Conservation (phyloP, 2,888 invertebrate species). For the Anorthoa munda region DNA sequence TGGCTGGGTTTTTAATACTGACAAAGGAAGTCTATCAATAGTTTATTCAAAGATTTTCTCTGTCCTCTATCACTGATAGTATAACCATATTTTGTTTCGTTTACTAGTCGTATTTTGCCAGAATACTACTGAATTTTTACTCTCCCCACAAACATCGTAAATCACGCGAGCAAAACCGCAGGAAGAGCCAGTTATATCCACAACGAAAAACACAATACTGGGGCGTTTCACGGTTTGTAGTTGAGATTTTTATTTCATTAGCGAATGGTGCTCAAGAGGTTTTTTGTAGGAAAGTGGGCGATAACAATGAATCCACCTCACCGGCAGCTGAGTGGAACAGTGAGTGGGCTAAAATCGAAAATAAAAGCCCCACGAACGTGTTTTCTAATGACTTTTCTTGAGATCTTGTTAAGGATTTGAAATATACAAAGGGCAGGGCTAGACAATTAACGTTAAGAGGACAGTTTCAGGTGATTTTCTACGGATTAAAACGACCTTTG, state of each 20-base stretch:
- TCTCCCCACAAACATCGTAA: constrained; percentile 57
- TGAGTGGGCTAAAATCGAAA: constrained; percentile 59
- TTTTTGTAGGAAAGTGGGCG: constrained; percentile 56
- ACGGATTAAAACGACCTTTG: constrained; percentile 28
- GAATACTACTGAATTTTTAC: constrained; percentile 52
- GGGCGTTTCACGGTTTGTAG: constrained; percentile 50
- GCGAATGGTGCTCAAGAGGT: constrained; percentile 51
- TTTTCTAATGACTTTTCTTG: constrained; percentile 60
- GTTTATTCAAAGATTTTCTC: not conserved
- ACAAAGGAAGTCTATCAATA: not conserved
- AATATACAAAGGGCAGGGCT: constrained; percentile 46
- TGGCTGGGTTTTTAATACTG: no score
- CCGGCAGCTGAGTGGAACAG: constrained; percentile 45
- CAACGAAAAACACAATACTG: constrained; percentile 59
- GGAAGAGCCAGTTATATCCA: constrained; percentile 57
- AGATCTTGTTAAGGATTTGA: constrained; percentile 58
- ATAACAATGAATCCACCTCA: constrained; percentile 60
- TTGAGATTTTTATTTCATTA: constrained; percentile 68
- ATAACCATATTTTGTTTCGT: constrained; percentile 6
- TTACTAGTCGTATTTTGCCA: constrained; percentile 28
- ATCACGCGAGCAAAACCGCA: constrained; percentile 57
- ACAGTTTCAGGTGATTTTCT: constrained; percentile 51
- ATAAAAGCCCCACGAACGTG: constrained; percentile 57
- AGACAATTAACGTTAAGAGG: constrained; percentile 52
- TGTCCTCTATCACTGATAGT: not conserved